These are phyloP conservation scores for Spermophilus dauricus DNA, from an alignment of 2,113 vertebrate species.

Conservation along the genomic window DNA sequence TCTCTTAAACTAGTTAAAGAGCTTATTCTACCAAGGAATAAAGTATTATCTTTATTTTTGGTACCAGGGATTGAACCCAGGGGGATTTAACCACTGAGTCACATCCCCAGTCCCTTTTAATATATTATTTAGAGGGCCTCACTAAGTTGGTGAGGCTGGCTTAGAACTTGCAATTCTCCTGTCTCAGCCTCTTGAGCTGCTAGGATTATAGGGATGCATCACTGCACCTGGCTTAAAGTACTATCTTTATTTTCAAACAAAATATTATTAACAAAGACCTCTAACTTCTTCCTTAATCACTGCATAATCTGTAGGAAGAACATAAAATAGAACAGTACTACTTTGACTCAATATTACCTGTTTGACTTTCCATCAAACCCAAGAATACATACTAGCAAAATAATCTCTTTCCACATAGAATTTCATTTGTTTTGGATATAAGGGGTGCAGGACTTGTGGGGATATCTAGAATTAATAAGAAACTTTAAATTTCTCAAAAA, in stretches of 20 bases:
- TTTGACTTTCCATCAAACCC: not conserved
- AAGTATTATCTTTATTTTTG: not conserved
- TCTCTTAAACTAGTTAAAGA: conserved; percentile 93
- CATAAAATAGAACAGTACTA: conserved; percentile 14
- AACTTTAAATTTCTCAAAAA: conserved; percentile 55
- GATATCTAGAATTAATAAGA: conserved; percentile 28
- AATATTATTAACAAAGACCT: conserved; percentile 51
- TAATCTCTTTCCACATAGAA: not conserved
- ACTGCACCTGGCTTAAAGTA: conserved; percentile 1
- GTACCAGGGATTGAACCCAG: too few relatives aligned
- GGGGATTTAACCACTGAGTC: too few relatives aligned
- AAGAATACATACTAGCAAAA: conserved; percentile 34
- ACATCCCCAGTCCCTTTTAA: too few relatives aligned
- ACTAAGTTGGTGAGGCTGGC: too few relatives aligned
- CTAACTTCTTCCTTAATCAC: not conserved
- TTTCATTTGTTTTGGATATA: conserved; percentile 41
- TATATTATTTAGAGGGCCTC: too few relatives aligned
- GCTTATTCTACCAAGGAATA: conserved; percentile 63
- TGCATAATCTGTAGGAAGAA: conserved; percentile 6
- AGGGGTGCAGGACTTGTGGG: not conserved
- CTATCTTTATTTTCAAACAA: conserved; percentile 40
- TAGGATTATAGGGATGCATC: too few relatives aligned
- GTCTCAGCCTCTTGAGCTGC: too few relatives aligned
- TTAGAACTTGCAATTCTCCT: too few relatives aligned
- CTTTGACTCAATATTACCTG: not conserved